Evolutionary conservation across 2,797 vertebrate species (phyloP), one percentile per base, ranked within the genome.

Genomic region (Euthynnus affinis): DNA sequence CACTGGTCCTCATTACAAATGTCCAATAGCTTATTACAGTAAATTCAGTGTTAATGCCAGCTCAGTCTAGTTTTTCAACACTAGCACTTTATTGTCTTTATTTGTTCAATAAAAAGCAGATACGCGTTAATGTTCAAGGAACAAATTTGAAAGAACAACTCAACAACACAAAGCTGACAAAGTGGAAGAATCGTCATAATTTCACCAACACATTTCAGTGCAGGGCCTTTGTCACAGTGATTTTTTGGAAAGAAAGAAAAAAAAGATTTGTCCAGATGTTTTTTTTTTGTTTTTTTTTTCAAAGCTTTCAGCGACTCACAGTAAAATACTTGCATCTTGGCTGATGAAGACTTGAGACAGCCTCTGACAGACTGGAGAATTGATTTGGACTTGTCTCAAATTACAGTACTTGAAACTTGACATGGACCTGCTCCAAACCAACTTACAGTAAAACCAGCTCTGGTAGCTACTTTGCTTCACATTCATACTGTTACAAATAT

Each of bases 1-100:
- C 34, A 23, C 49, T 18, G 49, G 9, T 55, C 57, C 34, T 23
- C 63, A 46, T 42, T 27, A 76, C 18, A 75, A 48, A 51, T 48
- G 48, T 53, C 7, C 4, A 32, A 9, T 60, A 18, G 12, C 10
- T 46, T 14, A 48, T 18, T 20, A 32, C 29, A 32, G 29, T 32
- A 48, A 44, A 53, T 56, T 58, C 25, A 44, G 13, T 20, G 42
- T 37, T 64, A 10, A 40, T 61, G 68, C 18, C 27, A 48, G 42
- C 44, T 12, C 5, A 13, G 18, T 49, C 51, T 7, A 2, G 10
- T 29, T 23, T 49, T 49, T 42, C 46, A 18, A 8, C 10, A 20
- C 46, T 14, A 42, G 15, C 34, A 10, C 48, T 51, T 37, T 18
- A 3, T 22, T 25, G 12, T 53, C 51, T 75, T 56, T 60, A 40